Conservation (phyloP, 2,888 invertebrate genomes). For the Teleiodes luculella region DNA sequence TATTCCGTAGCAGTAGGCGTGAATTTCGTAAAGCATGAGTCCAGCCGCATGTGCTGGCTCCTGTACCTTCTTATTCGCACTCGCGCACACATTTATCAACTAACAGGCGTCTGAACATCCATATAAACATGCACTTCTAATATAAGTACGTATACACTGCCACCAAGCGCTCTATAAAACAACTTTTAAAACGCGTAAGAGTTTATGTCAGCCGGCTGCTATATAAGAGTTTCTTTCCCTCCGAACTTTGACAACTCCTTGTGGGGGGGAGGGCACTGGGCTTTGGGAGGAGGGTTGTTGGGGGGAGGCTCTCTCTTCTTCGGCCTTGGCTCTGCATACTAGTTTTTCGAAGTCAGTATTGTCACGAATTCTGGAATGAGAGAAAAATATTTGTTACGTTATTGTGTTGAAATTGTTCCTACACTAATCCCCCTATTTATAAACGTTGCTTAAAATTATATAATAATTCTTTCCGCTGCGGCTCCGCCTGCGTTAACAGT, state of each 20-base stretch:
- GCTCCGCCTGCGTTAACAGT: too few species aligned
- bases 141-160: slow-evolving; percentile 54
- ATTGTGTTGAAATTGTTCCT: too few species aligned
- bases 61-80: too few species aligned
- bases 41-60: too few species aligned
- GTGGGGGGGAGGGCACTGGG: slow-evolving; percentile 18
- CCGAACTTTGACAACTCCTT: slow-evolving; percentile 53
- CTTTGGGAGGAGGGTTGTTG: slow-evolving; percentile 26
- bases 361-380: slow-evolving; percentile 87
- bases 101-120: background rate
- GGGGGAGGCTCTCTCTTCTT: slow-evolving; percentile 59
- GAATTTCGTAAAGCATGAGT: too few species aligned
- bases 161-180: slow-evolving; percentile 44
- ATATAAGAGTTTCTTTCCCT: slow-evolving; percentile 74
- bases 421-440: too few species aligned
- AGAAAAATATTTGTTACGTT: slow-evolving; percentile 7
- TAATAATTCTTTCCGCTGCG: too few species aligned
- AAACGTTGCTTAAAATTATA: too few species aligned
- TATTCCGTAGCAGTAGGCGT: too few species aligned
- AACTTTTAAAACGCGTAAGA: slow-evolving; percentile 31
- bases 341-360: slow-evolving; percentile 91
- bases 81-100: background rate
- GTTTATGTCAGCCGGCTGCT: slow-evolving; percentile 30
- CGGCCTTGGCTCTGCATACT: slow-evolving; percentile 75
- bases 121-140: slow-evolving; percentile 12